Percentiles rank a stretch among this genome's conserved stretches.
phyloP scores from a whole-genome alignment of 2,113 vertebrate genomes.

The Sturnira hondurensis region DNA sequence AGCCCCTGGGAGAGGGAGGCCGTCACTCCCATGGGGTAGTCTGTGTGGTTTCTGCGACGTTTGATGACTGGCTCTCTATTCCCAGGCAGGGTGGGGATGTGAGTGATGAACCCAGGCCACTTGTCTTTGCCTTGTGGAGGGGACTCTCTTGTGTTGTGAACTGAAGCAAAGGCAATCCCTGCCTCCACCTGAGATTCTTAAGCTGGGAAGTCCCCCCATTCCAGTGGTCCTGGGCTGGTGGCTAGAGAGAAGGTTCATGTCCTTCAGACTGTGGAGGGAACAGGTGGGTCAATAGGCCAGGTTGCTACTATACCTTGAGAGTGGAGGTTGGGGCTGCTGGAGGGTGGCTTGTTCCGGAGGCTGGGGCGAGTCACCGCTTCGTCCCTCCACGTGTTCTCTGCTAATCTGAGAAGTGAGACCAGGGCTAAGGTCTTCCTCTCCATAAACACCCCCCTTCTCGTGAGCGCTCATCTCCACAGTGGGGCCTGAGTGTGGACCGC shows the following conservation, averaged over 20 bases:
- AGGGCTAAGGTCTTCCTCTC: not conserved
- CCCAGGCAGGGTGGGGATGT: not conserved
- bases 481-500: not conserved
- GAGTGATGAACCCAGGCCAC: not conserved
- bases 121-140: not conserved
- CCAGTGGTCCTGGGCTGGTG: too few relatives aligned
- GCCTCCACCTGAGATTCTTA: not conserved
- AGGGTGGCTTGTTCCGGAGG: not conserved
- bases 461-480: rapidly evolving
- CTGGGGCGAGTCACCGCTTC: rapidly evolving
- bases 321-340: rapidly evolving
- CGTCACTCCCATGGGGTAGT: rapidly evolving
- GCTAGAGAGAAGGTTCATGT: not conserved
- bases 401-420: rapidly evolving
- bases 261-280: not conserved
- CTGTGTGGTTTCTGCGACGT: rapidly evolving
- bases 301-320: rapidly evolving
- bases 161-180: not conserved
- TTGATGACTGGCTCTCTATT: not conserved
- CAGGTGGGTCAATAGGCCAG: rapidly evolving
- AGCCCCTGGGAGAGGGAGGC: not conserved
- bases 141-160: too few relatives aligned
- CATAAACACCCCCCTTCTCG: rapidly evolving
- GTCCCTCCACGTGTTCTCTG: not conserved
- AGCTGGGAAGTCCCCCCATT: not conserved